Conservation (phyloP, 2,888 invertebrate genomes). For the Pegoplata infirma region DNA sequence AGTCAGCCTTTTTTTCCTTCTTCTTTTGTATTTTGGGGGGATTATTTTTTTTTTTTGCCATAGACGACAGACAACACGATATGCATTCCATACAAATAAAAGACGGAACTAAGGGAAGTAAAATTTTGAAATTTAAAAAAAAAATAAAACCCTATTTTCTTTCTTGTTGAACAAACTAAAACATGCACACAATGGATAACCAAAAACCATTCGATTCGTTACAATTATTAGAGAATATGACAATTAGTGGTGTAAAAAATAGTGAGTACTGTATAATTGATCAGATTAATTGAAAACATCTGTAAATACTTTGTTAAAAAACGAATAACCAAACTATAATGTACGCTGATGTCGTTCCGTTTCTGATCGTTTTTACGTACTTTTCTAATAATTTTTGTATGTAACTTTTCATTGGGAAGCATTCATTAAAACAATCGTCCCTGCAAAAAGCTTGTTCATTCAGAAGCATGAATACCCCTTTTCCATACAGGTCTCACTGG, state of each 20-base stretch:
- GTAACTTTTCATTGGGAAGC: no score
- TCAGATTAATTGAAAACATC: no score
- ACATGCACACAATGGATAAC: not conserved
- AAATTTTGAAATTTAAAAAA: conserved; percentile 2
- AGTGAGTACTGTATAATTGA: not conserved
- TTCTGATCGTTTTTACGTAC: no score
- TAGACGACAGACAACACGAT: conserved; percentile 19
- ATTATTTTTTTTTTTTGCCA: not conserved
- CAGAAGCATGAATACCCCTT: no score
- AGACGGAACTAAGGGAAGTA: conserved; percentile 34
- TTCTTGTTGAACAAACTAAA: not conserved
- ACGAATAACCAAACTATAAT: no score
- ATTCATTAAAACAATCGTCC: no score
- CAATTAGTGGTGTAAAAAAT: conserved; percentile 32
- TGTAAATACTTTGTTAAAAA: no score
- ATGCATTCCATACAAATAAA: not conserved
- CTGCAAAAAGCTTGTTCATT: no score
- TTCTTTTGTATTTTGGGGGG: not conserved
- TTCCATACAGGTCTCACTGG: no score
- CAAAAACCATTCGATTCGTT: not conserved
- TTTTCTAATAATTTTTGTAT: no score
- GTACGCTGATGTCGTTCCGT: no score
- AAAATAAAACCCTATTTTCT: not conserved
- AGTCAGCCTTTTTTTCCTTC: not conserved
- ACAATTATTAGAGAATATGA: conserved; percentile 6